Percentiles rank a stretch among this genome's conserved stretches.
Evolutionary conservation across 2,888 invertebrate species (phyloP).

Genomic region (Coecobrya sp.): DNA sequence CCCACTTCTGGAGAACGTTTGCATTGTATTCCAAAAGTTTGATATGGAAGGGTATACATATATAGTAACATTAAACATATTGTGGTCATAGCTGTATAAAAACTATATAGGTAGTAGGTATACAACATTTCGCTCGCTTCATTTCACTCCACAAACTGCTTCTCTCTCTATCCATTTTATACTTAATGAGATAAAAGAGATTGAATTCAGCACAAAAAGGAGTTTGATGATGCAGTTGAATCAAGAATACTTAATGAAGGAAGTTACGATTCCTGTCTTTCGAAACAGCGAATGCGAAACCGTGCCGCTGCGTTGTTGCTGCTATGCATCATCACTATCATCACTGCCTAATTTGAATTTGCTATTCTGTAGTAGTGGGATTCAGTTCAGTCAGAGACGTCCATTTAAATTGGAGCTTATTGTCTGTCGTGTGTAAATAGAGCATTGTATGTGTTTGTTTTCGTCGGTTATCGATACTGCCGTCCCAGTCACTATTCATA

Average conservation of each 20-base stretch:
- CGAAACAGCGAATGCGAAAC: slow-evolving; percentile 69
- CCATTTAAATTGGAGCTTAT: not conserved
- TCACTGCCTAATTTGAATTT: not conserved
- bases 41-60: no score
- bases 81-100: no score
- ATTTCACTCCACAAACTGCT: not conserved
- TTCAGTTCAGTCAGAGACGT: not conserved
- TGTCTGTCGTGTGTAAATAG: no score
- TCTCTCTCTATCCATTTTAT: not conserved
- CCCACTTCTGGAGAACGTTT: no score
- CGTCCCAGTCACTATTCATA: no score
- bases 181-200: not conserved
- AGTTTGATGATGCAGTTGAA: not conserved
- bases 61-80: no score
- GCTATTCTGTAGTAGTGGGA: not conserved
- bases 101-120: no score
- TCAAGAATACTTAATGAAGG: slow-evolving; percentile 67
- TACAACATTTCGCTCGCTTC: no score
- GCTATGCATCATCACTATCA: not conserved
- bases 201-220: not conserved
- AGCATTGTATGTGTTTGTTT: no score
- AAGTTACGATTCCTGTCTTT: slow-evolving; percentile 72
- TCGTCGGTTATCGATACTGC: no score
- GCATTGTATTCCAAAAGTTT: no score
- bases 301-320: not conserved